Evolutionary conservation across 2,888 invertebrate genomes (phyloP).

Genomic region (Agrotis exclamationis): DNA sequence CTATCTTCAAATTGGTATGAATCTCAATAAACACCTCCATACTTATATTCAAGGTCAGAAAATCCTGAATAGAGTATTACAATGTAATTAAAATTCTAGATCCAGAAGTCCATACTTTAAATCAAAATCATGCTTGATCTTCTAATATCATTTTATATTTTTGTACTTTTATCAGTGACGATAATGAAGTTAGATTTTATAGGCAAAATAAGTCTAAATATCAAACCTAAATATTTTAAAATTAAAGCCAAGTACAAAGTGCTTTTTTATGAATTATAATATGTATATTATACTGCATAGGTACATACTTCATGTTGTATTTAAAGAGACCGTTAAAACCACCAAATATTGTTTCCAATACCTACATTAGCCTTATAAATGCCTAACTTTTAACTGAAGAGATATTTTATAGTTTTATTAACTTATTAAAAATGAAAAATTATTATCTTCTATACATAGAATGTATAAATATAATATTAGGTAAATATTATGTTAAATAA

Average conservation of each 20-base stretch:
- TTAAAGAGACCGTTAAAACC: slow-evolving; percentile 82
- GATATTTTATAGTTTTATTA: slow-evolving; percentile 91
- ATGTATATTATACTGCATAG: slow-evolving; percentile 73
- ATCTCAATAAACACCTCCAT: slow-evolving; percentile 55
- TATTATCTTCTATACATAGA: slow-evolving; percentile 90
- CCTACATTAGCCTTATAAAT: slow-evolving; percentile 90
- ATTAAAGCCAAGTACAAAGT: slow-evolving; percentile 88
- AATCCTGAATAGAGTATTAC: slow-evolving; percentile 22
- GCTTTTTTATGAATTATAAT: slow-evolving; percentile 82
- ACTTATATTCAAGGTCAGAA: slow-evolving; percentile 7
- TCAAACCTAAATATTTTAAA: slow-evolving; percentile 63
- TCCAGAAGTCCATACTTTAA: slow-evolving; percentile 28
- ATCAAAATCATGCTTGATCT: slow-evolving; percentile 35
- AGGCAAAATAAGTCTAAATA: slow-evolving; percentile 36
- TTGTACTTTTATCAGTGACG: slow-evolving; percentile 51
- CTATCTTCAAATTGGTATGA: slow-evolving; percentile 39
- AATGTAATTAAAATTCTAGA: slow-evolving; percentile 30
- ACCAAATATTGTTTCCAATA: slow-evolving; percentile 90
- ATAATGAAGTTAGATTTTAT: slow-evolving; percentile 47
- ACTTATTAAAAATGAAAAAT: slow-evolving; percentile 90
- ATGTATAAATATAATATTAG: slow-evolving; percentile 88
- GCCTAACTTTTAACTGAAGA: slow-evolving; percentile 90
- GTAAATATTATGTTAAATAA: slow-evolving; percentile 89
- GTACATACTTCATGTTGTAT: slow-evolving; percentile 82
- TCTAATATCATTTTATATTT: slow-evolving; percentile 59